phyloP scores from a whole-genome alignment of 2,888 invertebrate genomes.

The Nowickia ferox region DNA sequence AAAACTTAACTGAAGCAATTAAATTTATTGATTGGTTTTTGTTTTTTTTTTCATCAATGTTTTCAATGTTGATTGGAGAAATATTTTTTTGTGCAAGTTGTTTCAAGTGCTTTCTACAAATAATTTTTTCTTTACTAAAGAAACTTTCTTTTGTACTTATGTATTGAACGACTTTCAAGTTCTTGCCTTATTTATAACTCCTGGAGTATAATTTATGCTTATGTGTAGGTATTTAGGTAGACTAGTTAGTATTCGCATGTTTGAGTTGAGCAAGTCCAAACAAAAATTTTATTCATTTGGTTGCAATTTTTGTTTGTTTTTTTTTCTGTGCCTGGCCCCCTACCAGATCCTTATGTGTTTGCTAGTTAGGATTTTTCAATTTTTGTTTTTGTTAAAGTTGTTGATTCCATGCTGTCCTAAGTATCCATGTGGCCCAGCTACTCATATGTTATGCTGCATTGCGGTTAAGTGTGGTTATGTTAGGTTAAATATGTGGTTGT shows the following conservation, averaged over 20 bases:
- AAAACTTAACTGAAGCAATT: too few relatives aligned
- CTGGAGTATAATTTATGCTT: background rate
- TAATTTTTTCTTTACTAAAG: too few relatives aligned
- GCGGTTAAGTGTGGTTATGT: conserved; percentile 74
- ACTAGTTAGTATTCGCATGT: conserved; percentile 16
- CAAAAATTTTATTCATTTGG: conserved; percentile 52
- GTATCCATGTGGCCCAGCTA: conserved; percentile 71
- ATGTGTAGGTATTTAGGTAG: too few relatives aligned
- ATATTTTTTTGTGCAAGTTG: too few relatives aligned
- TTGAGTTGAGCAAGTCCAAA: conserved; percentile 22
- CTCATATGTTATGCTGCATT: conserved; percentile 73
- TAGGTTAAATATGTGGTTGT: conserved; percentile 78
- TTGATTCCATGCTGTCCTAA: conserved; percentile 52
- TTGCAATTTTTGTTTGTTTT: conserved; percentile 32
- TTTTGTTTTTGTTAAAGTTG: conserved; percentile 23
- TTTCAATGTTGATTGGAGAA: too few relatives aligned
- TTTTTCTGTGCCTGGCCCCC: conserved; percentile 23
- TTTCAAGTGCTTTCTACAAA: too few relatives aligned
- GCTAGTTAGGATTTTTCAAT: conserved; percentile 20
- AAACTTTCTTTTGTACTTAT: too few relatives aligned
- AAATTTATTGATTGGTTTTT: too few relatives aligned
- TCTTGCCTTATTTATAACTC: background rate
- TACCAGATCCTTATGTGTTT: conserved; percentile 23
- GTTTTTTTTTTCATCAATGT: too few relatives aligned
- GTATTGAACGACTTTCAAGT: background rate